phyloP scores from a whole-genome alignment of 2,797 vertebrate species.

The Eremophila alpestris region DNA sequence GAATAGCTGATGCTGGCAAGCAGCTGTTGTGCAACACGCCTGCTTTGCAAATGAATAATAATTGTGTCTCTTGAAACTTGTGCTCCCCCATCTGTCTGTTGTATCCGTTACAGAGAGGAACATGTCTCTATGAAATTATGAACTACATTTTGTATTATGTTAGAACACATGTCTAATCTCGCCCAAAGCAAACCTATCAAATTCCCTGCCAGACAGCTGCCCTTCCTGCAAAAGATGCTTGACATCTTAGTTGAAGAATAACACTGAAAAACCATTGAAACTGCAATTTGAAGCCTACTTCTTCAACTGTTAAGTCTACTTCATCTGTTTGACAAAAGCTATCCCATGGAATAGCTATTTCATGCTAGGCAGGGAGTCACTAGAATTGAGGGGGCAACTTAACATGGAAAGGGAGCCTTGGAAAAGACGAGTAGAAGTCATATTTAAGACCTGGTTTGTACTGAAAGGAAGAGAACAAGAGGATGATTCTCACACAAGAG shows the following conservation, averaged over 20 bases:
- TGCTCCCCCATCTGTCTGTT: conserved; percentile 66
- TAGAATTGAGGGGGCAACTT: background rate
- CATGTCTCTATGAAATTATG: background rate
- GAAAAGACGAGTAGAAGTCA: background rate
- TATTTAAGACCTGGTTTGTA: background rate
- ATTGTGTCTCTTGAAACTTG: conserved; percentile 54
- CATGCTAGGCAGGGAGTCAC: background rate
- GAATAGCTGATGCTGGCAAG: background rate
- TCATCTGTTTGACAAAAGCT: background rate
- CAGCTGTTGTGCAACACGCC: conserved; percentile 27
- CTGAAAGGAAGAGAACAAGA: background rate
- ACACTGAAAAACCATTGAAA: background rate
- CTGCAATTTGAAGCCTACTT: background rate
- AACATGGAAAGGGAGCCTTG: background rate
- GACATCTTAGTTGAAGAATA: background rate
- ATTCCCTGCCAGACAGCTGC: conserved; percentile 49
- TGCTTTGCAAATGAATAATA: background rate
- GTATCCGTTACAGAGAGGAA: conserved; percentile 23
- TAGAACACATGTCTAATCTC: conserved; percentile 44
- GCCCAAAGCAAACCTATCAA: conserved; percentile 14
- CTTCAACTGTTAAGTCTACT: background rate
- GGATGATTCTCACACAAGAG: background rate
- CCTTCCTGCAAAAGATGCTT: conserved; percentile 6
- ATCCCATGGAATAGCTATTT: background rate
- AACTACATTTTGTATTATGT: conserved; percentile 27